Evolutionary conservation across 2,797 vertebrate species (phyloP).

Genomic region (Amblyraja radiata): DNA sequence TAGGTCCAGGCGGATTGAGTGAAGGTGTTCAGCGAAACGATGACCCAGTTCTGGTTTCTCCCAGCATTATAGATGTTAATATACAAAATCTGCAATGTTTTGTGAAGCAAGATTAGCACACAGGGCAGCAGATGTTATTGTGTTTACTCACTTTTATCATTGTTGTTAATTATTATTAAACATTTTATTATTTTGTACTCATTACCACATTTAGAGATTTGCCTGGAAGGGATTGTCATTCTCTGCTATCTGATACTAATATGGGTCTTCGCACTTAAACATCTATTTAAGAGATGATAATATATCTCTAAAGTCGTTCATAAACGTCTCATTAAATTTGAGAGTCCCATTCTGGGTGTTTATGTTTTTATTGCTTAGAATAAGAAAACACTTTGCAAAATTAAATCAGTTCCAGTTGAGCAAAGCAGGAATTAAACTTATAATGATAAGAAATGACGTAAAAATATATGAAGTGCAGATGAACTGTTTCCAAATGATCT

Average conservation of each 20-base stretch:
- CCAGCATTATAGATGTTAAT: neutral
- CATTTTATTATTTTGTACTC: neutral
- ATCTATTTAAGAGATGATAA: neutral
- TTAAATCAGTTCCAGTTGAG: neutral
- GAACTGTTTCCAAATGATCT: neutral
- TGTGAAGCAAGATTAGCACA: neutral
- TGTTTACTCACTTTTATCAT: neutral
- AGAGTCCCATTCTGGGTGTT: neutral
- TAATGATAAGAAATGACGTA: neutral
- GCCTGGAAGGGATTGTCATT: neutral
- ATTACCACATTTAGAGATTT: neutral
- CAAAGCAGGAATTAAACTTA: neutral
- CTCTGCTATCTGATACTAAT: neutral
- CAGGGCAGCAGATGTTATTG: neutral
- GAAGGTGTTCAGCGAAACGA: too few relatives aligned
- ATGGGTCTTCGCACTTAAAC: neutral
- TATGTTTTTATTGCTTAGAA: neutral
- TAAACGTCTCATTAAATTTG: neutral
- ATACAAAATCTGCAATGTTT: neutral
- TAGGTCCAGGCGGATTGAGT: too few relatives aligned
- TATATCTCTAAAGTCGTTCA: neutral
- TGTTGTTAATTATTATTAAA: neutral
- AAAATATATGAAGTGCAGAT: neutral
- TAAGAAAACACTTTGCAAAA: neutral
- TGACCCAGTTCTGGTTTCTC: neutral